Base-by-base conservation (phyloP, 2,888 invertebrate species). In the Cheilosia grossa region DNA sequence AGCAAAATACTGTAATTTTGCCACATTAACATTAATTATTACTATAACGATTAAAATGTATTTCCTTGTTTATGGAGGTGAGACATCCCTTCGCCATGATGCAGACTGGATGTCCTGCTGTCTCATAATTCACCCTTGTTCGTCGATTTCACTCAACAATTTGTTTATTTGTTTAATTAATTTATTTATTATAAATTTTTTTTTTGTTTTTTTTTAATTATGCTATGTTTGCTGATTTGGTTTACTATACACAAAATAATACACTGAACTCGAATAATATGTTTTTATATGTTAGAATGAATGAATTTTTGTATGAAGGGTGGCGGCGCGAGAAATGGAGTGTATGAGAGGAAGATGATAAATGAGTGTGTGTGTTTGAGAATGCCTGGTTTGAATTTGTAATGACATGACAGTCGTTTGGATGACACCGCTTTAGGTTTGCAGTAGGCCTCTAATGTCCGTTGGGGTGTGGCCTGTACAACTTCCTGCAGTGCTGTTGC, bases 361-460 rank as follows among this genome's bases (percentile, higher is more conserved):
- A 56, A 66, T 58, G 61, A 69, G 13, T 42, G 44, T 63, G 51
- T 63, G 54, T 49, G 40, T 63, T 58, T 64, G 61, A 79, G 69
- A 69, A 59, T 73, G 61, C 37, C 49, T 53, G 63, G 63, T 79
- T 77, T 77, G 37, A 54, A 69, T 33, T 24, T 51, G 42, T 15
- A 59, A 67, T 78, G 69, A 54, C 37, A 70, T 61, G 40, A 69
- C 53, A 33, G 30, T 59, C 42, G 51, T 47, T 61, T 21, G 2
- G 5, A 42, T 70, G 74, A 42, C n/a, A 61, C 15, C 10, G 51
- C 59, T 88, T 89, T 89, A 92, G 87, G 91, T 91, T 88, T 91
- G 92, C 75, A 92, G 90, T 87, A 92, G 87, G 80, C 91, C 91
- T 67, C 91, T 90, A 82, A 90, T 90, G 80, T 92, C 92, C 27